These are phyloP conservation scores for Chelon auratus DNA, from an alignment of 2,797 vertebrate genomes.

Conservation along the genomic window DNA sequence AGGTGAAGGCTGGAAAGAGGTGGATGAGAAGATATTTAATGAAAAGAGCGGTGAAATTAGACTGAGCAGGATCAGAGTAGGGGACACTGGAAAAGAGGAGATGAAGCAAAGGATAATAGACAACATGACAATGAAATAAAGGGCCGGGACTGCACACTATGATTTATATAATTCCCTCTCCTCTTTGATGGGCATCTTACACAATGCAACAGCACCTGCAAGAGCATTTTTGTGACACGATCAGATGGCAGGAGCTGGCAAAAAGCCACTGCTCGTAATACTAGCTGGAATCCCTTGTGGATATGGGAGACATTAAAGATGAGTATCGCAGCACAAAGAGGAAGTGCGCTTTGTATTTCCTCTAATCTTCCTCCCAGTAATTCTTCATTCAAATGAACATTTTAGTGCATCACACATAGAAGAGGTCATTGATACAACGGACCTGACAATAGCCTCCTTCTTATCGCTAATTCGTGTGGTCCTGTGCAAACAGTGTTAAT, in stretches of 20 bases:
- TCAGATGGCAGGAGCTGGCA: slow-evolving; percentile 16
- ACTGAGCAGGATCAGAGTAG: slow-evolving; percentile 51
- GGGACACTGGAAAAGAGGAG: slow-evolving; percentile 38
- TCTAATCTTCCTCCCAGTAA: slow-evolving; percentile 1
- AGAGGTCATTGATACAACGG: slow-evolving; percentile 29
- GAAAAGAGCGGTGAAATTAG: slow-evolving; percentile 57
- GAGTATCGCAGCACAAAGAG: not conserved
- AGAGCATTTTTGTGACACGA: slow-evolving; percentile 6
- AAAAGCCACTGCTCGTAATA: slow-evolving; percentile 20
- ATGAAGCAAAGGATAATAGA: slow-evolving; percentile 52
- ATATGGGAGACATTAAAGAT: slow-evolving; percentile 21
- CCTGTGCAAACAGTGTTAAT: slow-evolving; percentile 66
- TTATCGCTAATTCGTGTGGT: slow-evolving; percentile 55
- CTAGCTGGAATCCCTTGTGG: slow-evolving; percentile 25
- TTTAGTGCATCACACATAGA: slow-evolving; percentile 44
- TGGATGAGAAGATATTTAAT: slow-evolving; percentile 63
- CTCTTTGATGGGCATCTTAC: slow-evolving; percentile 1
- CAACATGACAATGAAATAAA: slow-evolving; percentile 50
- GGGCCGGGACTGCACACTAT: slow-evolving; percentile 11
- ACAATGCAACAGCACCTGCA: slow-evolving; percentile 9
- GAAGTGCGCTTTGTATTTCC: slow-evolving; percentile 11
- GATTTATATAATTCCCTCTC: slow-evolving; percentile 35
- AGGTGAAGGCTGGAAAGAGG: slow-evolving; percentile 34
- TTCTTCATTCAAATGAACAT: slow-evolving; percentile 42
- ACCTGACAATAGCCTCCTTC: slow-evolving; percentile 37